These are phyloP conservation scores for Andrena dorsata DNA, from an alignment of 2,888 invertebrate species.

Conservation along the genomic window DNA sequence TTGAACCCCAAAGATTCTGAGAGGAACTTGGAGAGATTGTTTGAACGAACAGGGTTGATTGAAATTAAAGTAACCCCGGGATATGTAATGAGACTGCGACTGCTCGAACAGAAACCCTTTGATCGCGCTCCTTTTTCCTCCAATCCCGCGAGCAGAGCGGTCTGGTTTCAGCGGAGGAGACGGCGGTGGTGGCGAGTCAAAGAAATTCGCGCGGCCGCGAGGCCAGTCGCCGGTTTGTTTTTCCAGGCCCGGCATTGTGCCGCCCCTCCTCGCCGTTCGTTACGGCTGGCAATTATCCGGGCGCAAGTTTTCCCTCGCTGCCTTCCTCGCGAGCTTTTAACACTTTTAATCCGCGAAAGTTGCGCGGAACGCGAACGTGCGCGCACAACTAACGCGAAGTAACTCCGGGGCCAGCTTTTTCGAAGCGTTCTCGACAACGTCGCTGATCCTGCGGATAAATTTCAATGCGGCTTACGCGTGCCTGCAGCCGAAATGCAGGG, in stretches of 20 bases:
- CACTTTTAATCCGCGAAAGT: constrained; percentile 43
- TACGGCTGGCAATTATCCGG: constrained; percentile 49
- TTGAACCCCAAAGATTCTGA: too few relatives aligned
- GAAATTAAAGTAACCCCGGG: too few relatives aligned
- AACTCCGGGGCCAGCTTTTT: not conserved
- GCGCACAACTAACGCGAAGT: not conserved
- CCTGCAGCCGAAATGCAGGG: not conserved
- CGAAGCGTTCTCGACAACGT: not conserved
- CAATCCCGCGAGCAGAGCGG: too few relatives aligned
- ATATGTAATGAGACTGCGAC: not conserved
- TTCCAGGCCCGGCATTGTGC: constrained; percentile 23
- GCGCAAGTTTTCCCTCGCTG: constrained; percentile 12
- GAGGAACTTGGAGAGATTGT: too few relatives aligned
- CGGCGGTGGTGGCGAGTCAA: not conserved
- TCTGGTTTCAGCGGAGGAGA: too few relatives aligned
- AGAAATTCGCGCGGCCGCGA: constrained; percentile 12
- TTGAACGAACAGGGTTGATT: too few relatives aligned
- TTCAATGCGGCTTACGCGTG: constrained; percentile 1
- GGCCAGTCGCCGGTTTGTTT: constrained; percentile 35
- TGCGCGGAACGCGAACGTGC: not conserved
- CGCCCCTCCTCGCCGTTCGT: constrained; percentile 30
- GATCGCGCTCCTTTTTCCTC: too few relatives aligned
- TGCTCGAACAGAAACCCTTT: not conserved
- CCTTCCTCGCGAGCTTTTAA: constrained; percentile 23
- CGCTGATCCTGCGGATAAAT: not conserved